Evolutionary conservation across 2,797 vertebrate species (phyloP), one percentile per base, ranked within the genome.

Genomic region (Amblyopsis hoosieri): DNA sequence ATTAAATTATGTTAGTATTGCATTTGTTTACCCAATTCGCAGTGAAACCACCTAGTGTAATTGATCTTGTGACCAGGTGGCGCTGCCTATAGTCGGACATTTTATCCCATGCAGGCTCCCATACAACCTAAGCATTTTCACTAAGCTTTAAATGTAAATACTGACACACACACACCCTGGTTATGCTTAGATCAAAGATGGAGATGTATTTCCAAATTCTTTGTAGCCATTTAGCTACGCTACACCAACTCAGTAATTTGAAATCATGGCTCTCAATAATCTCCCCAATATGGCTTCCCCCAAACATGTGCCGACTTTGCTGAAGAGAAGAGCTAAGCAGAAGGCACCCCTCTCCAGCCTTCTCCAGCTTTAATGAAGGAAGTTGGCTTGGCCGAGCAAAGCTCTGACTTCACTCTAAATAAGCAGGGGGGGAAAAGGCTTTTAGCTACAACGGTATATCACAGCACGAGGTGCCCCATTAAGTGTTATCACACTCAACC

Each of bases 331-430:
- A 75, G 58, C 3, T 6, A 2, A 10, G 51, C 52, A 66, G 59
- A 61, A 49, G 8, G 47, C 49, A 29, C 31, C 47, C 47, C 31
- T 1, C 49, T 51, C 12, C 12, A 2, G 4, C 12, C 57, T 42
- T 23, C 54, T 71, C 48, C 29, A 48, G 12, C 37, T 45, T 48
- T 57, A 71, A 69, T 64, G 33, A 72, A 64, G 66, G 51, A 70
- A 50, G 51, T 53, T 56, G 57, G 80, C 94, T 93, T 64, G 93
- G 89, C 62, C 90, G 87, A 0, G 90, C 90, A 53, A 90, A 88
- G 0, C 90, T 89, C 55, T 62, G 91, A 81, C 17, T 85, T 87
- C 83, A 93, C 52, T 45, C 92, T 93, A 85, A 94, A 93, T 94
- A 82, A 93, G 78, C 53, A 54, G 88, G 88, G 19, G 91, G 93